phyloP scores from a whole-genome alignment of 1,140 invertebrate genomes.

The Spodoptera litura region DNA sequence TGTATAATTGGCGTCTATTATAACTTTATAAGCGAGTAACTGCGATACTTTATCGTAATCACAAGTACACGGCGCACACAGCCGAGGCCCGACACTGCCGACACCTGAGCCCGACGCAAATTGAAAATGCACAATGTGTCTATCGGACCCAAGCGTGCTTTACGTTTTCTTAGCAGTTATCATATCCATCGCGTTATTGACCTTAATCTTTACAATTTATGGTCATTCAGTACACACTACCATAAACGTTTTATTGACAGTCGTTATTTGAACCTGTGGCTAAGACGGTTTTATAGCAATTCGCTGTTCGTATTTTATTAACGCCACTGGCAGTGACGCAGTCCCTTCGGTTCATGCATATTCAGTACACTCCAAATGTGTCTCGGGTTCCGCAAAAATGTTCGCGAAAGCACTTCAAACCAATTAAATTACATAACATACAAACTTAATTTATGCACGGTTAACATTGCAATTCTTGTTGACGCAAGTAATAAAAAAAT shows the following conservation, averaged over 20 bases:
- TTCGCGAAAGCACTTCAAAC: slow-evolving; percentile 1
- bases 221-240: slow-evolving; percentile 73
- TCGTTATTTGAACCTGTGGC: slow-evolving; percentile 71
- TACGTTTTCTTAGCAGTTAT: slow-evolving; percentile 73
- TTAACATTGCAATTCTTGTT: slow-evolving; percentile 28
- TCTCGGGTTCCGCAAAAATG: background rate
- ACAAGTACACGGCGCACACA: background rate
- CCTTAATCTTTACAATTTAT: slow-evolving; percentile 82
- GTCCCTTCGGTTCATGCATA: background rate
- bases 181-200: slow-evolving; percentile 80
- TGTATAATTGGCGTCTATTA: slow-evolving; percentile 41
- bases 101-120: slow-evolving; percentile 9
- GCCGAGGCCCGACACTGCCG: background rate
- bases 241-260: slow-evolving; percentile 79
- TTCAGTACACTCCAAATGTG: slow-evolving; percentile 9
- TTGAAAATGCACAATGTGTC: slow-evolving; percentile 35
- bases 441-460: slow-evolving; percentile 25
- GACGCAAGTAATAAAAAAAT: slow-evolving; percentile 38
- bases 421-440: slow-evolving; percentile 32
- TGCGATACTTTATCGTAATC: slow-evolving; percentile 15
- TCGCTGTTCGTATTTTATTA: slow-evolving; percentile 62
- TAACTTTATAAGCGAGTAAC: slow-evolving; percentile 38
- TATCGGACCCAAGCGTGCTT: slow-evolving; percentile 32
- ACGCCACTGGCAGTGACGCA: slow-evolving; percentile 13
- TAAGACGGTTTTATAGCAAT: slow-evolving; percentile 66